Base-by-base conservation (phyloP, 2,113 vertebrate genomes). In the Proteles cristata region DNA sequence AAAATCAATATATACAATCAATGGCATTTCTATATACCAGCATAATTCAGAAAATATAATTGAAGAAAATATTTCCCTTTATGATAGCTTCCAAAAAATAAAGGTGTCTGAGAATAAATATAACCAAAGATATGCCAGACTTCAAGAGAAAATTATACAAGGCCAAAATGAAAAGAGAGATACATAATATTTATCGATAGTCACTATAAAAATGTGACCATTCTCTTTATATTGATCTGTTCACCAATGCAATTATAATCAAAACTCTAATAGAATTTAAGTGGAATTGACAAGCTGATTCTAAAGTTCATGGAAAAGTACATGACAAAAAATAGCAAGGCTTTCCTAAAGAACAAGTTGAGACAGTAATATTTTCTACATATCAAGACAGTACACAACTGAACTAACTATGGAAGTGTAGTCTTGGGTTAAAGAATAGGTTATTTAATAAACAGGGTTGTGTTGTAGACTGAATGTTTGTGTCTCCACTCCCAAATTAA, bases 11-110 rank as follows among this genome's bases (percentile, higher is more conserved):
- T 79, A 69, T 11, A 93, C 15, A 80, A 94, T 96, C 92, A 96
- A 94, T 96, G 96, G 76, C 23, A 66, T 93, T 92, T 96, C 63
- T 93, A 55, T 89, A 45, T 16, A 80, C 11, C n/a, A 93, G 63
- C 43, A 93, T 97, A 97, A 93, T 94, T 96, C 83, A 96, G 87
- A 82, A 97, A 96, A 91, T 93, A 31, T 93, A 95, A 97, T 97
- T 97, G 96, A 82, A 84, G 39, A 88, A 97, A 96, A 76, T 87
- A 35, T 84, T 74, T 91, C 55, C 43, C 31, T 90, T 96, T 82
- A n/a, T 14, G 87, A 11, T n/a, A 93, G 12, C 21, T 94, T 61
- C 50, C 19, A 90, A 93, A 97, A 95, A 80, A 82, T 55, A 79
- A 79, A 96, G 14, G 1, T 85, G 7, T 66, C 80, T 95, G 45